Evolutionary conservation across 37 sponge, comb jelly and placozoan species (phyloP), one percentile per base, ranked within the genome.

Genomic region (Aphrocallistes beatrix): DNA sequence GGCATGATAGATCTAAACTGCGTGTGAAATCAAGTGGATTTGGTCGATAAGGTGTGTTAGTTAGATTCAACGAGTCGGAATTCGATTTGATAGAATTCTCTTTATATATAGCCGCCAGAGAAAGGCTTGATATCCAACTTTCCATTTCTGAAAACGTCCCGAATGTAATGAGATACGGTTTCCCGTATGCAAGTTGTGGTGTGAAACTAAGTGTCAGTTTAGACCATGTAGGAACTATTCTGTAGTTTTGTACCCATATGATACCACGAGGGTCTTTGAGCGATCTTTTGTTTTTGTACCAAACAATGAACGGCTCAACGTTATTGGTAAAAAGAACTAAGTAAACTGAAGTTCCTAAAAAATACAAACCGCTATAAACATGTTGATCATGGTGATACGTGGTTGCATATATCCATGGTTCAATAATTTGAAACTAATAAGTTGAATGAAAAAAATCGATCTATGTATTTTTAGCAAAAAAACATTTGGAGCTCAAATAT

Each of bases 11-110:
- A 60, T 60, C 75, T 25, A 60, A 6, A 30, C 75, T 60, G 32
- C 75, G 6, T 32, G 75, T 60, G n/a, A 60, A 60, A 13, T 60
- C 75, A 3, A 60, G 21, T 60, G 75, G 75, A 28, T 60, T 60
- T 32, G 75, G 75, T 60, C 75, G 75, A 60, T 60, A 25, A 1
- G 75, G 75, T 60, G 75, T 60, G n/a, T 60, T 60, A 6, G 75
- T 60, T 13, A 60, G n/a, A 60, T 60, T 60, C 8, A 60, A 28
- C 10, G 75, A 60, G 75, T 60, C n/a, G 3, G 75, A 60, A 30
- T 60, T 60, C 34, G 75, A 60, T 28, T 60, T 60, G 8, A 60
- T 60, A 6, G 75, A 60, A 60, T 60, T 60, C 8, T 60, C 75
- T 28, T 60, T 60, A 13, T 60, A 60, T 3, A 60, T 60, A 6